phyloP scores from a whole-genome alignment of 2,797 vertebrate species.

The Sebastes ruberrimus region DNA sequence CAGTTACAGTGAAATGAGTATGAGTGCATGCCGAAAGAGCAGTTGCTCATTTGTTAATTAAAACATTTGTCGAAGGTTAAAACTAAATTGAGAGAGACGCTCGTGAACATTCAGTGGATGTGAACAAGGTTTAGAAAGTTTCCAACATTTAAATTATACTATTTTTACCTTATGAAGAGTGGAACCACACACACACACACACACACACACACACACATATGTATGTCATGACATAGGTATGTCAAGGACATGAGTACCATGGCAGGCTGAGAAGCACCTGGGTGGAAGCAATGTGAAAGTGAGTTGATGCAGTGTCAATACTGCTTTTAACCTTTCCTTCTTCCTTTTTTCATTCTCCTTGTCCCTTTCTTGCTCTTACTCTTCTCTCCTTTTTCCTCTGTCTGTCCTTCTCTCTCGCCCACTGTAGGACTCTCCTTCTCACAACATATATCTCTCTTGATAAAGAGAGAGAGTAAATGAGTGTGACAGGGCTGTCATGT shows the following conservation, averaged over 20 bases:
- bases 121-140: background rate
- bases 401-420: constrained; percentile 16
- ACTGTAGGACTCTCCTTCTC: constrained; percentile 20
- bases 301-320: constrained; percentile 90
- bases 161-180: background rate
- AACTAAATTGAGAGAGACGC: background rate
- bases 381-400: constrained; percentile 64
- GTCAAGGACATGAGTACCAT: constrained; percentile 86
- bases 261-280: constrained; percentile 86
- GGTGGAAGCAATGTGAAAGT: constrained; percentile 87
- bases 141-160: background rate
- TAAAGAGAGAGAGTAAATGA: constrained; percentile 77
- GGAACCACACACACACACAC: background rate
- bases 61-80: constrained; percentile 2
- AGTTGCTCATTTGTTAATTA: constrained; percentile 28
- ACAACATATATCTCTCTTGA: constrained; percentile 31
- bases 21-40: background rate
- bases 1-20: background rate
- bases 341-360: background rate
- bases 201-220: background rate
- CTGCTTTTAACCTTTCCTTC: constrained; percentile 61
- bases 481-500: constrained; percentile 89
- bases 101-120: background rate
- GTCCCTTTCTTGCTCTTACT: background rate
- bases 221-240: no score